phyloP scores from a whole-genome alignment of 2,113 vertebrate genomes.

The Raja brachyura region DNA sequence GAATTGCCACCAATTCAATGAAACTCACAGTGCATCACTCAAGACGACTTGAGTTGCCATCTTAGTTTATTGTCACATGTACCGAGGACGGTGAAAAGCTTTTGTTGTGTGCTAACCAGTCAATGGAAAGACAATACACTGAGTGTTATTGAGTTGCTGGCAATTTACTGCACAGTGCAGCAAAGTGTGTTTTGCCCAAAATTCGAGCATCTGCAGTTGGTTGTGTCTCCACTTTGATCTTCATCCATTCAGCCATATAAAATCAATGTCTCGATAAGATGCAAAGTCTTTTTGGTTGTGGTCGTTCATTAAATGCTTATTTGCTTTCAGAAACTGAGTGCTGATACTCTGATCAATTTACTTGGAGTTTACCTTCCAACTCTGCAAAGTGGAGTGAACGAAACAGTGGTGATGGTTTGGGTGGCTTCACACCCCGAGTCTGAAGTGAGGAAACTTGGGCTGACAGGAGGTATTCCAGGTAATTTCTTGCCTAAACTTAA shows the following conservation, averaged over 20 bases:
- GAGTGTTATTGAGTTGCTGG: no score
- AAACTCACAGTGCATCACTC: no score
- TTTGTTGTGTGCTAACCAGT: no score
- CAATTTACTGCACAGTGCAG: no score
- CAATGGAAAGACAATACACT: no score
- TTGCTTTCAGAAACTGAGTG: slow-evolving; percentile 34
- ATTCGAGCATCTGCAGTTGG: no score
- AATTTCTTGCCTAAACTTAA: not conserved
- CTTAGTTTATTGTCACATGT: no score
- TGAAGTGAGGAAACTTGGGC: slow-evolving; percentile 40
- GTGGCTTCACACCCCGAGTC: slow-evolving; percentile 26
- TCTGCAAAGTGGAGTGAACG: slow-evolving; percentile 33
- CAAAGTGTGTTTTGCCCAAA: no score
- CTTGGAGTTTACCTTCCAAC: slow-evolving; percentile 33
- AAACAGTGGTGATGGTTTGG: slow-evolving; percentile 39
- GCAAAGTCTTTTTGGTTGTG: not conserved
- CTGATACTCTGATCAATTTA: slow-evolving; percentile 37
- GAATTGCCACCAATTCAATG: no score
- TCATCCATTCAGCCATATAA: no score
- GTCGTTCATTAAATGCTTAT: not conserved
- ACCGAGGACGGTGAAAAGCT: no score
- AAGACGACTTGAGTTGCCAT: no score
- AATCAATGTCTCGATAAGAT: not conserved
- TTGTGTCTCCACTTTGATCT: not conserved
- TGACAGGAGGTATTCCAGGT: slow-evolving; percentile 32